A percentile compares a stretch with the other conserved stretches of the same genome.
phyloP scores from a whole-genome alignment of 2,113 vertebrate genomes.

The Neomonachus schauinslandi region DNA sequence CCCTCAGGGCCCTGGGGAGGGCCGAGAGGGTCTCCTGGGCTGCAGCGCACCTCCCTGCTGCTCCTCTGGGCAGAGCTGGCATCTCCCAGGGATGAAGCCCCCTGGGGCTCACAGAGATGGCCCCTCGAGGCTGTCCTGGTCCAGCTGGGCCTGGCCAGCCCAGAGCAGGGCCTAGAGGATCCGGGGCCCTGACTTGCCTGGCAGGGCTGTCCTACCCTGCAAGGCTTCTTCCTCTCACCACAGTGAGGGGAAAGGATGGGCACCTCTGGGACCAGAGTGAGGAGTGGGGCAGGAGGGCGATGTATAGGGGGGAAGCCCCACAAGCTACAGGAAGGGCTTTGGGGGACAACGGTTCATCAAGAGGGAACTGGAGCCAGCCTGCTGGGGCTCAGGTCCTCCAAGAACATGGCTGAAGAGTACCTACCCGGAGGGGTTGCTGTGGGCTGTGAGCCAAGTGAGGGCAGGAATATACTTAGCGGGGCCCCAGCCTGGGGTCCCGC shows the following conservation, averaged over 20 bases:
- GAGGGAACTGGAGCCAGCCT: neutral
- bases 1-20: neutral
- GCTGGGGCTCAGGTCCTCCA: neutral
- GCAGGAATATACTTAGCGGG: neutral
- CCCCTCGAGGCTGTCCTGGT: neutral
- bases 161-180: neutral
- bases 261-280: neutral
- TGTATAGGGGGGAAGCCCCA: accelerated
- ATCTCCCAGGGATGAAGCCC: neutral
- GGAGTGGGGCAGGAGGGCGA: neutral
- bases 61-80: neutral
- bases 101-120: neutral
- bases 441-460: too few relatives aligned
- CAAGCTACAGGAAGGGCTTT: neutral
- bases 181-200: neutral
- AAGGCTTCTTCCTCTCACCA: neutral
- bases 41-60: neutral
- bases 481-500: too few relatives aligned
- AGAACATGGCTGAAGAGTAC: neutral
- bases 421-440: accelerated
- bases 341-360: neutral
- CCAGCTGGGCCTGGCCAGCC: neutral
- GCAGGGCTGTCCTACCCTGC: neutral
- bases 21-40: neutral
- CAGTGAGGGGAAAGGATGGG: neutral